These are phyloP conservation scores for Bugula neritina DNA, from an alignment of 2,888 invertebrate species.

Conservation along the genomic window DNA sequence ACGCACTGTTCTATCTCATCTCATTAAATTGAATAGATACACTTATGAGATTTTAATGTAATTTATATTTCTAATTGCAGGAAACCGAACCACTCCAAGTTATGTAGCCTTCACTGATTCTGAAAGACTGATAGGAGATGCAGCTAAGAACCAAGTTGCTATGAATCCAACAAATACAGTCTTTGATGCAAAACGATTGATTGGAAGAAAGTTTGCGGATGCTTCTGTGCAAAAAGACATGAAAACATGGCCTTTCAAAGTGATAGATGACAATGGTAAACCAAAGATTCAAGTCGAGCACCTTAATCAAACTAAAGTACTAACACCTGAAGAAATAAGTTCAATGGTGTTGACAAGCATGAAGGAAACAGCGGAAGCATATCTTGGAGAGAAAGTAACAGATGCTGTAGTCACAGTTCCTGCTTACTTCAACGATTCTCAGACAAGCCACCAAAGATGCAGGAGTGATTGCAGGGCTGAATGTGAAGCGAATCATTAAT, in stretches of 20 bases:
- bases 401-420: no score
- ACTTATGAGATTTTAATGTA: no score
- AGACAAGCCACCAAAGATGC: no score
- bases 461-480: no score
- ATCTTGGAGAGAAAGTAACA: no score
- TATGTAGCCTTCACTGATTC: slow-evolving; percentile 81
- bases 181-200: slow-evolving; percentile 47
- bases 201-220: slow-evolving; percentile 45
- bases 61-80: no score
- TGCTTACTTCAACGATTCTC: no score
- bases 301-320: slow-evolving; percentile 79
- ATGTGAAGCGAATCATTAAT: slow-evolving; percentile 61
- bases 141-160: slow-evolving; percentile 72
- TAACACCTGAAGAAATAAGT: slow-evolving; percentile 84
- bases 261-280: slow-evolving; percentile 34
- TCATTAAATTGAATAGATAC: no score
- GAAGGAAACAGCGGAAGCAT: no score
- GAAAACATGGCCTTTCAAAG: no score
- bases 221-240: slow-evolving; percentile 42
- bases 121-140: no score
- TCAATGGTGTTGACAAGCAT: slow-evolving; percentile 87
- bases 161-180: slow-evolving; percentile 35
- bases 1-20: no score
- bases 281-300: slow-evolving; percentile 48
- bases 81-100: slow-evolving; percentile 74